phyloP scores from a whole-genome alignment of 2,113 vertebrate species.

The Lepus timidus region DNA sequence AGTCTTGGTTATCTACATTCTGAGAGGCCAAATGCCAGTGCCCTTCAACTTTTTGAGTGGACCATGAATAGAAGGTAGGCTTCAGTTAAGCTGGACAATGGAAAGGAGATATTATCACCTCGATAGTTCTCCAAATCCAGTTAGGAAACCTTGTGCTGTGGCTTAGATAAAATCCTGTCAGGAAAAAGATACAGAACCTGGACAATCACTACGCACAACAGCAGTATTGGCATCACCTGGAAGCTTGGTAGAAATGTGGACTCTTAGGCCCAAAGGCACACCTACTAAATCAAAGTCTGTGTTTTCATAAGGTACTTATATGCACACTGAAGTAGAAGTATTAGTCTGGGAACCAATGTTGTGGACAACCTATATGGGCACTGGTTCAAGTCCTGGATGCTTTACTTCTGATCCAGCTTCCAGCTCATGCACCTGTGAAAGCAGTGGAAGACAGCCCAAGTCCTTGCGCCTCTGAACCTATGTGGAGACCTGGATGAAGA shows the following conservation, averaged over 20 bases:
- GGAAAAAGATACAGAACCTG: not conserved
- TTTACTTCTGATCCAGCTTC: too few relatives aligned
- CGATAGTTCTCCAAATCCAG: not conserved
- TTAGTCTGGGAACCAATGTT: not conserved
- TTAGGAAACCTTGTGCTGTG: conserved; percentile 43
- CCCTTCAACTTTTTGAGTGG: conserved; percentile 44
- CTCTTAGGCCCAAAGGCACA: not conserved
- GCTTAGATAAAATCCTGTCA: conserved; percentile 31
- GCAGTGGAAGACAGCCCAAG: too few relatives aligned
- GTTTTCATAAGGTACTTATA: not conserved
- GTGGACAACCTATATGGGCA: too few relatives aligned
- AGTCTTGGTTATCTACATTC: conserved; percentile 49
- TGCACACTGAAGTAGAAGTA: not conserved
- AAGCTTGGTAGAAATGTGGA: not conserved
- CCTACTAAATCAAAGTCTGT: not conserved
- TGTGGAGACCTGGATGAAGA: too few relatives aligned
- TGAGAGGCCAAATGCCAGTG: conserved; percentile 30
- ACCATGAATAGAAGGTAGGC: not conserved
- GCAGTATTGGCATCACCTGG: not conserved
- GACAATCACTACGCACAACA: not conserved
- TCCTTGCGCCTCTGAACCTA: too few relatives aligned
- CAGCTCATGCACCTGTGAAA: too few relatives aligned
- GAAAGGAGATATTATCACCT: conserved; percentile 35
- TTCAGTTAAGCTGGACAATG: not conserved
- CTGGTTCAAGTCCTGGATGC: too few relatives aligned